Base-by-base conservation (phyloP, 2,888 invertebrate genomes). In the Macrophya annulata region DNA sequence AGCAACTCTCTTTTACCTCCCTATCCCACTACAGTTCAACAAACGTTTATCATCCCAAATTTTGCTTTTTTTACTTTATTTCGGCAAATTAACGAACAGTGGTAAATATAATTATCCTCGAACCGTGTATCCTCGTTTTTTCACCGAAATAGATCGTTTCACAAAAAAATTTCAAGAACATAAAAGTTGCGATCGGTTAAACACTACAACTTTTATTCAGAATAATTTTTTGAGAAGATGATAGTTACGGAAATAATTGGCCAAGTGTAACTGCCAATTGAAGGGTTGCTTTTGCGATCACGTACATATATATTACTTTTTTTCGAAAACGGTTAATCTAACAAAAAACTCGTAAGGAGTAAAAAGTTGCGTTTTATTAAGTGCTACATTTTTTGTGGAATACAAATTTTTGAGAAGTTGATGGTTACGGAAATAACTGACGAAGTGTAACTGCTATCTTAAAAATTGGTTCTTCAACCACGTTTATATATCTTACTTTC, bases 341-440 rank as follows among this genome's bases (percentile, higher is more conserved):
- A 12, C 10, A 45, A 74, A 74, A 74, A 74, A 74, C n/a, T 74
- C 21, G 45, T 21, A 4, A 0, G 5, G n/a, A 45, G 8, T n/a
- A n/a, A 45, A 74, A 74, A 74, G 43, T 74, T 21, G 45, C 25
- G 17, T 9, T 12, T 45, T 3, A 10, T 74, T 6, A 12, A 45
- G 72, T n/a, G 2, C 21, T 45, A 74, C 72, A 74, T n/a, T 1
- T 43, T 74, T 74, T 74, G 40, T 45, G 21, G 1, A 12, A 40
- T 0, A 45, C 21, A 45, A 45, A 45, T 74, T 43, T 45, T 31
- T 5, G 43, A 21, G n/a, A 74, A 45, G 15, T 21, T 37, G 10
- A 74, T 12, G 21, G 45, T 74, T 74, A 45, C 45, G 17, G 72
- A 74, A 45, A 74, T 74, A 43, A 10, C 43, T 45, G 21, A 74